A percentile compares a stretch with the other conserved stretches of the same genome.
These are phyloP conservation scores for Nycticebus coucang DNA, from an alignment of 2,113 vertebrate species.

Conservation along the genomic window DNA sequence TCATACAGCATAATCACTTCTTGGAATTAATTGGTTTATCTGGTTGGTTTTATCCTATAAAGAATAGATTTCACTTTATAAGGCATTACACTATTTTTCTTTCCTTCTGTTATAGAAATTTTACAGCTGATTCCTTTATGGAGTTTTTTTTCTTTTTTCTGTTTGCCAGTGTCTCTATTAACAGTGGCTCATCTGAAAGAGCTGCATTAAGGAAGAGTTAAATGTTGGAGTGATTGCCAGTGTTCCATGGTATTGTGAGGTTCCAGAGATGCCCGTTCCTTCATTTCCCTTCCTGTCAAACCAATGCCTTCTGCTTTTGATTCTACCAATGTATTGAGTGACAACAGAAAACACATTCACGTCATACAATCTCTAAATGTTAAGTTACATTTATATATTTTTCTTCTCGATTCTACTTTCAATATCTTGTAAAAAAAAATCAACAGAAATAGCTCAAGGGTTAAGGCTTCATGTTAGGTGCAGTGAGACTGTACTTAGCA, in stretches of 20 bases:
- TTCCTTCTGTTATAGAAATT: slow-evolving; percentile 17
- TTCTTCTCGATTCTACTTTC: neutral
- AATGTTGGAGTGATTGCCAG: neutral
- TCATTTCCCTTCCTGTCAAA: slow-evolving; percentile 52
- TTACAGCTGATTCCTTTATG: neutral
- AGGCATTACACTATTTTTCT: neutral
- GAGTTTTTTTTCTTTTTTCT: neutral
- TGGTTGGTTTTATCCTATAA: slow-evolving; percentile 29
- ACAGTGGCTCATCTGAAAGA: neutral
- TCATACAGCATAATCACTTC: neutral
- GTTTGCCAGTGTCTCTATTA: slow-evolving; percentile 24
- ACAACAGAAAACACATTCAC: slow-evolving; percentile 30
- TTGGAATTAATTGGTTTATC: neutral
- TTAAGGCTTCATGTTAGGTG: neutral
- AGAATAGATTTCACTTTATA: slow-evolving; percentile 18
- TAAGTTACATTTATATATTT: neutral
- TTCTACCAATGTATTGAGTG: slow-evolving; percentile 23
- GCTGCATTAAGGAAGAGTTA: neutral
- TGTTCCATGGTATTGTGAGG: slow-evolving; percentile 40
- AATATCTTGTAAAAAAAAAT: neutral
- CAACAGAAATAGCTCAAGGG: neutral
- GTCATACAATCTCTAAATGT: slow-evolving; percentile 16
- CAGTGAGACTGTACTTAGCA: neutral
- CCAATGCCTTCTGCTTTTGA: slow-evolving; percentile 42
- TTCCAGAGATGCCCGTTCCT: neutral